Evolutionary conservation across 2,888 invertebrate genomes (phyloP).

Genomic region (Macrophya alboannulata): DNA sequence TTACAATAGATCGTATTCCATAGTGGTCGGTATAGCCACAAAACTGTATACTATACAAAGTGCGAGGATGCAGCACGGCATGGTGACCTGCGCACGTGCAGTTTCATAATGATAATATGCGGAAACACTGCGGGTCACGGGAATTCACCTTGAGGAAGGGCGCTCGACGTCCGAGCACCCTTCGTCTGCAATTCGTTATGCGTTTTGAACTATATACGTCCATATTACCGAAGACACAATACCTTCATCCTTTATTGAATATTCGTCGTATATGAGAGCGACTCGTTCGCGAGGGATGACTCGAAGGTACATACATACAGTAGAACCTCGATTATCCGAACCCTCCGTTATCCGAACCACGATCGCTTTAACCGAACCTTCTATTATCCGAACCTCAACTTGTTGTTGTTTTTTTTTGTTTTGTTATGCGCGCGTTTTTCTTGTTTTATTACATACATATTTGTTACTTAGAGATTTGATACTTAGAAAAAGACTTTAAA

Average conservation of each 20-base stretch:
- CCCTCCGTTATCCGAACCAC: no score
- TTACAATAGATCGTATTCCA: background rate
- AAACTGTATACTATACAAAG: background rate
- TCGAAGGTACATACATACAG: background rate
- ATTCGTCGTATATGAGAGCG: background rate
- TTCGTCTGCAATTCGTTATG: background rate
- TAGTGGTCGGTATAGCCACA: background rate
- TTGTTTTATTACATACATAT: no score
- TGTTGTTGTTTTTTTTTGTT: no score
- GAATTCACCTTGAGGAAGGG: constrained; percentile 50
- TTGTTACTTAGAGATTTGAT: no score
- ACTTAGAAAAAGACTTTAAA: no score
- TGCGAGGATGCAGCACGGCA: constrained; percentile 43
- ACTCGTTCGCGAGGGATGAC: background rate
- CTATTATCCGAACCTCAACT: no score
- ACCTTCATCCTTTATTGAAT: background rate
- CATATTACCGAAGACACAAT: background rate
- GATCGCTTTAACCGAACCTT: no score
- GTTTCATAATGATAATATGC: constrained; percentile 53
- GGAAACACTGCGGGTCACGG: constrained; percentile 47
- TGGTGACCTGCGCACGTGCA: constrained; percentile 52
- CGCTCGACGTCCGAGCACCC: constrained; percentile 28
- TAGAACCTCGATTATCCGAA: no score
- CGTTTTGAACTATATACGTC: background rate
- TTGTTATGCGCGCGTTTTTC: no score